Base-by-base conservation (phyloP, 2,113 vertebrate species). In the Mohoua ochrocephala region DNA sequence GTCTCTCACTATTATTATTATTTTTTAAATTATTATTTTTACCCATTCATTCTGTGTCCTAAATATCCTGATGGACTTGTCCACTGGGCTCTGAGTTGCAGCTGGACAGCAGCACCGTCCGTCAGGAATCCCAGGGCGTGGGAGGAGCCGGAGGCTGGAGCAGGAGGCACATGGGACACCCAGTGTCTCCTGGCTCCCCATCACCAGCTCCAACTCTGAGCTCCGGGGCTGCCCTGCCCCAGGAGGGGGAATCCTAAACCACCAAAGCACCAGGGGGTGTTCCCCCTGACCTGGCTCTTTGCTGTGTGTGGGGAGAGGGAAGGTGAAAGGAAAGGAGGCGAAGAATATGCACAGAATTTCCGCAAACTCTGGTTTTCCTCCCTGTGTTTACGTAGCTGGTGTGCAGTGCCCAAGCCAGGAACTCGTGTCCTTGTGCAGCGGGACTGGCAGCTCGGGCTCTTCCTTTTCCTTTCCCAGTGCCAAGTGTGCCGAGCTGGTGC, bases 101-200 rank as follows among this genome's bases (percentile, higher is more conserved):
- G 45, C 33, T 54, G 76, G 75, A 31, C 28, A 24, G 54, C 28
- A 61, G 61, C 52, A 7, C 6, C 0, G 0, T 21, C 42, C 5
- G 1, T 52, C 33, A 14, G 47, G 45, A 53, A 59, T 37, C 39
- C 31, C 27, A 9, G 39, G 9, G 22, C 1, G 1, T 11, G 42
- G 17, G 9, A 59, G 18, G 17, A 42, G 41, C 24, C 4, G 5
- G 41, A 39, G n/a, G 49, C 63, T 41, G 74, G 44, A 33, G 33
- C 35, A 10, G 35, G 20, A 19, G 13, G 2, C 0, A 0, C 5
- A 1, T 5, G 60, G 50, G 31, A 31, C 26, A 12, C 13, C 4
- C 5, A 9, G 2, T 15, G 24, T 67, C 60, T 30, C 24, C 47
- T 8, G 41, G 4, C n/a, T 49, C 67, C 28, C 33, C 0, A 0